Evolutionary conservation across 2,888 invertebrate species (phyloP).

Genomic region (Caenorhabditis drosophilae): DNA sequence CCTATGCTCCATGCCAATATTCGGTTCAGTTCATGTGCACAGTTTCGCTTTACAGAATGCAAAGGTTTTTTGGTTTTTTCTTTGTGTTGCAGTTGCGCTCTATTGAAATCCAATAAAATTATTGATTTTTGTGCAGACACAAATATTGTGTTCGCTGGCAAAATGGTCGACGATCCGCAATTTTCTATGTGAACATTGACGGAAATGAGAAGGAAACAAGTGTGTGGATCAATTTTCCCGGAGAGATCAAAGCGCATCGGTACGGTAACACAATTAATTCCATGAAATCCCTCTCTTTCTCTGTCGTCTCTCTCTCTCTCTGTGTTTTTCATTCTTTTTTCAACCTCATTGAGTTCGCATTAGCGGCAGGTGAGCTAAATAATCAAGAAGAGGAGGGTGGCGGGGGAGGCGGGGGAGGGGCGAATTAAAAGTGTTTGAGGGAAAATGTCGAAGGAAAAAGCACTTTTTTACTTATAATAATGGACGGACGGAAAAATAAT

Average conservation of each 20-base stretch:
- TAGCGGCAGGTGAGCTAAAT: too few species aligned
- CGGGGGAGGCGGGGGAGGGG: neutral
- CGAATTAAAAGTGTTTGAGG: too few species aligned
- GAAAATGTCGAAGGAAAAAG: too few species aligned
- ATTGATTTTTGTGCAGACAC: conserved; percentile 17
- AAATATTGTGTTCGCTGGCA: conserved; percentile 33
- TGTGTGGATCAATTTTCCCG: conserved; percentile 31
- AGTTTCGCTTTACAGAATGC: neutral
- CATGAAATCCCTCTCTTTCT: too few species aligned
- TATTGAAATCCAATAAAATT: neutral
- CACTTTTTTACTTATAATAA: too few species aligned
- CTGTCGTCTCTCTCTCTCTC: too few species aligned
- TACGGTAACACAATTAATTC: too few species aligned
- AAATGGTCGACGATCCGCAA: conserved; percentile 23
- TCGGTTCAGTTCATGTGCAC: conserved; percentile 34
- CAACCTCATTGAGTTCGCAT: neutral
- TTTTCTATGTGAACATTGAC: conserved; percentile 35
- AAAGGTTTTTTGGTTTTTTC: neutral
- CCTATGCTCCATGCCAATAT: conserved; percentile 31
- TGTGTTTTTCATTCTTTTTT: conserved; percentile 17
- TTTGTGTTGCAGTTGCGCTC: neutral
- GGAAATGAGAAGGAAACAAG: conserved; percentile 8
- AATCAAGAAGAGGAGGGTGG: neutral
- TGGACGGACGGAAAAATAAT: too few species aligned
- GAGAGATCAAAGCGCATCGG: conserved; percentile 25